Evolutionary conservation across 2,888 invertebrate species (phyloP).

Genomic region (Nycteola revayana): DNA sequence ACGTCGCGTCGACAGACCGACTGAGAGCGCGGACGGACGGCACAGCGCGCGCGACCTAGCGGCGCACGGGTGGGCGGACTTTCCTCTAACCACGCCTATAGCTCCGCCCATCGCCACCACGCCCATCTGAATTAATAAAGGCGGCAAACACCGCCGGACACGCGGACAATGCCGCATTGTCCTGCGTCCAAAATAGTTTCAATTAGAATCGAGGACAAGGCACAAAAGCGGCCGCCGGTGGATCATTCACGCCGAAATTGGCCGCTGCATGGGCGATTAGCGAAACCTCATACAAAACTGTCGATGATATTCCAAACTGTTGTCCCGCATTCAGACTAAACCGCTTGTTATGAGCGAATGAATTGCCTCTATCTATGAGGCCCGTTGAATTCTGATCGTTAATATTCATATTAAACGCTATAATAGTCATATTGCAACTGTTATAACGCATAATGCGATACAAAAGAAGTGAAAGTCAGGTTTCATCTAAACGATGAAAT

Average conservation of each 20-base stretch:
- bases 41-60: slow-evolving; percentile 43
- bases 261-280: slow-evolving; percentile 65
- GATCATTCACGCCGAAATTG: slow-evolving; percentile 72
- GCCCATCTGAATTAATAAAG: slow-evolving; percentile 80
- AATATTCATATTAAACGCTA: too few species aligned
- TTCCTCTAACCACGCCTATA: slow-evolving; percentile 47
- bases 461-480: too few species aligned
- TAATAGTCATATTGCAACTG: too few species aligned
- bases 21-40: slow-evolving; percentile 48
- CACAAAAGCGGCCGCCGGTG: slow-evolving; percentile 70
- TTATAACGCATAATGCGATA: too few species aligned
- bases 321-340: slow-evolving; percentile 23
- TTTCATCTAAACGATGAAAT: too few species aligned
- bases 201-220: slow-evolving; percentile 75
- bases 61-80: slow-evolving; percentile 44
- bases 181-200: slow-evolving; percentile 80
- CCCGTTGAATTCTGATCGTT: too few species aligned
- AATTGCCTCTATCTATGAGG: slow-evolving; percentile 1
- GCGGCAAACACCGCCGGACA: slow-evolving; percentile 79
- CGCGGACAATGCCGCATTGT: slow-evolving; percentile 80
- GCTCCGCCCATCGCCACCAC: slow-evolving; percentile 62
- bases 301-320: slow-evolving; percentile 28
- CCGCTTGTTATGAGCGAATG: slow-evolving; percentile 29
- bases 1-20: slow-evolving; percentile 70
- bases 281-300: slow-evolving; percentile 42